A percentile compares a stretch with the other conserved stretches of the same genome.
phyloP scores from a whole-genome alignment of 2,797 vertebrate genomes.

The Squalus acanthias region DNA sequence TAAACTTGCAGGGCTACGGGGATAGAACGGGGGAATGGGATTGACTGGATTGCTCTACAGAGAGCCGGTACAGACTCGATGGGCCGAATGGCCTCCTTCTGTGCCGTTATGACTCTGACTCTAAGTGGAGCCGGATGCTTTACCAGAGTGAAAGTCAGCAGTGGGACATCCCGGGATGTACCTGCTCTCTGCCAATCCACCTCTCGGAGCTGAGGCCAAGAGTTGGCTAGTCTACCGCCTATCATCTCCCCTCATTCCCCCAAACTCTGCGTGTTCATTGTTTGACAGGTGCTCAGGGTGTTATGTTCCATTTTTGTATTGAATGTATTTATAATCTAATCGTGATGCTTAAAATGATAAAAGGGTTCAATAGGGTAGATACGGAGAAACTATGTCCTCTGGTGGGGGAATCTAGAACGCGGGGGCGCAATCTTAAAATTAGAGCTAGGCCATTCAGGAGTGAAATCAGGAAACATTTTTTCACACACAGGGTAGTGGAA shows the following conservation, averaged over 20 bases:
- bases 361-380: neutral
- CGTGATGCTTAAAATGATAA: neutral
- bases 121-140: too few relatives aligned
- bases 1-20: too few relatives aligned
- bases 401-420: neutral
- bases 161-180: neutral
- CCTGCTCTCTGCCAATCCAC: neutral
- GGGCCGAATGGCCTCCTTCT: too few relatives aligned
- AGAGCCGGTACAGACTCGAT: too few relatives aligned
- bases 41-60: too few relatives aligned
- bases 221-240: neutral
- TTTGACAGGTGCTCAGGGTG: neutral
- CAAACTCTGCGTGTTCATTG: neutral
- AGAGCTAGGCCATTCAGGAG: neutral
- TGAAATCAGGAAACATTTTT: too few relatives aligned
- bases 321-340: neutral
- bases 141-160: neutral
- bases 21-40: too few relatives aligned
- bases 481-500: neutral
- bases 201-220: neutral
- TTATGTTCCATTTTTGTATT: neutral
- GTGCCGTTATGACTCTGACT: too few relatives aligned
- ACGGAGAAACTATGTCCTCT: neutral
- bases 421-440: neutral
- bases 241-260: neutral